Percentiles rank a stretch among this genome's conserved stretches.
Evolutionary conservation across 2,888 invertebrate species (phyloP).

Genomic region (Oasisia sp.): DNA sequence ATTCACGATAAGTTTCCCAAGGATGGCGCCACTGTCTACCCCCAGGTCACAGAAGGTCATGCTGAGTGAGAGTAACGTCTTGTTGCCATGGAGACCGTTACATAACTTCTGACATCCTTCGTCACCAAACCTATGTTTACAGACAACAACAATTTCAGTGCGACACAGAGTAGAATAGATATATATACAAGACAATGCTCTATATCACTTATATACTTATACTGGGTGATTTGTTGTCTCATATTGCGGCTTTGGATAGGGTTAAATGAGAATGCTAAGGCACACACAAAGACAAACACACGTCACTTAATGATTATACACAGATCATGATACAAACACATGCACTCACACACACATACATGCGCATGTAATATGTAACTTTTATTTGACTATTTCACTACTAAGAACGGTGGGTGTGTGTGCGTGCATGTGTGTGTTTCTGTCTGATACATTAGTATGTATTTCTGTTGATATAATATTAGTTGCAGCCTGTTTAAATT

Average conservation of each 20-base stretch:
- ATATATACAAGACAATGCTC: not conserved
- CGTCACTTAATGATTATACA: no score
- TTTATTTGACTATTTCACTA: no score
- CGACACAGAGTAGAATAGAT: not conserved
- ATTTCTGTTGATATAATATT: no score
- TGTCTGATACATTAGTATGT: no score
- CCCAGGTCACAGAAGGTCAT: constrained; percentile 62
- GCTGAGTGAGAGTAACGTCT: constrained; percentile 56
- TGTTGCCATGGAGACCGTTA: constrained; percentile 56
- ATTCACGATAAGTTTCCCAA: constrained; percentile 56
- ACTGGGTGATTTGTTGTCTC: not conserved
- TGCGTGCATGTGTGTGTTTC: no score
- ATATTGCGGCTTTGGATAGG: not conserved
- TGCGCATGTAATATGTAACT: no score
- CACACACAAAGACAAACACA: no score
- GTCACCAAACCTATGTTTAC: constrained; percentile 59
- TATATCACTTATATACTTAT: not conserved
- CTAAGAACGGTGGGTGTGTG: no score
- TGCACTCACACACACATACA: no score
- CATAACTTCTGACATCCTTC: constrained; percentile 59
- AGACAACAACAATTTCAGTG: not conserved
- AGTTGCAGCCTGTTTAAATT: no score
- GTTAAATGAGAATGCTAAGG: not conserved
- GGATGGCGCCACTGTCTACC: constrained; percentile 52
- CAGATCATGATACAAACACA: no score